A percentile compares a stretch with the other conserved stretches of the same genome.
Conservation (phyloP, 1,140 invertebrate species). For the Drosophila suzukii region DNA sequence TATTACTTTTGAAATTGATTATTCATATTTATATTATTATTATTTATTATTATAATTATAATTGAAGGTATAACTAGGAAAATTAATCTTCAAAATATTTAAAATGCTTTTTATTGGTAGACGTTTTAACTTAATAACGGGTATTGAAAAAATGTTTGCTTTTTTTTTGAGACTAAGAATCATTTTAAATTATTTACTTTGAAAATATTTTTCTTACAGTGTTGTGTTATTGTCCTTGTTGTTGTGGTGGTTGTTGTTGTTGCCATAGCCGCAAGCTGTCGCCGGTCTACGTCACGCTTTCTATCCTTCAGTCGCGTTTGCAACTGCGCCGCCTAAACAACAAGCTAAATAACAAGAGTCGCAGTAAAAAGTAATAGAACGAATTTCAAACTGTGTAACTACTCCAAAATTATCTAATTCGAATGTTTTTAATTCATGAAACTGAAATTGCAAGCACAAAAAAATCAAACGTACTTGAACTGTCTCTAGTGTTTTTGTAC, state of each 20-base stretch:
- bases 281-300: slow-evolving; percentile 73
- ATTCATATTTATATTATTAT: too few species aligned
- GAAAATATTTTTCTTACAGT: slow-evolving; percentile 1
- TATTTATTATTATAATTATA: too few species aligned
- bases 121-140: too few species aligned
- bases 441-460: slow-evolving; percentile 13
- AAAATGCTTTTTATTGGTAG: too few species aligned
- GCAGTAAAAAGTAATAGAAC: slow-evolving; percentile 14
- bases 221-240: slow-evolving; percentile 33
- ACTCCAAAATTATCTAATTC: slow-evolving; percentile 28
- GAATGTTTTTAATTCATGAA: slow-evolving; percentile 28
- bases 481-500: slow-evolving; percentile 55
- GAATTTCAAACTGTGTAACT: slow-evolving; percentile 51
- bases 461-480: slow-evolving; percentile 67
- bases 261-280: slow-evolving; percentile 72
- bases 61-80: too few species aligned
- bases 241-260: slow-evolving; percentile 53
- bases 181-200: too few species aligned
- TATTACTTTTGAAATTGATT: too few species aligned
- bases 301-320: slow-evolving; percentile 64
- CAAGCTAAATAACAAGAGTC: slow-evolving; percentile 15
- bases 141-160: neutral
- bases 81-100: too few species aligned
- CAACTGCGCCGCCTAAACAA: slow-evolving; percentile 61
- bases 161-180: too few species aligned